A percentile compares a stretch with the other conserved stretches of the same genome.
These are phyloP conservation scores for Toxotes jaculatrix DNA, from an alignment of 2,113 vertebrate genomes.

Conservation along the genomic window DNA sequence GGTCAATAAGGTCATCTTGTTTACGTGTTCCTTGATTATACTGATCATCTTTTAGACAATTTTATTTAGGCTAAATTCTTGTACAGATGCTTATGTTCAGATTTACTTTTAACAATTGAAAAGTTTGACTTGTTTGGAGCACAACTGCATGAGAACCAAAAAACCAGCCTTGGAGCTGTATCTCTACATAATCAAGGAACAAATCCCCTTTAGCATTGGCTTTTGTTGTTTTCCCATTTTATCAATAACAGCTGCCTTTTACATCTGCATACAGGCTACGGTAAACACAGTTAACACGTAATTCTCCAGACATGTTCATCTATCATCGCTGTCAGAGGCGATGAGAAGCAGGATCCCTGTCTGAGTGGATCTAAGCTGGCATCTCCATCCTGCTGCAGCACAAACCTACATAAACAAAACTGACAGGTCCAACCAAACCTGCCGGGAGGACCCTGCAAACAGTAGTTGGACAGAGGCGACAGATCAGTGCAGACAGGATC, in stretches of 20 bases:
- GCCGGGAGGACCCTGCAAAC: conserved; percentile 33
- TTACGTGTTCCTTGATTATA: too few species aligned
- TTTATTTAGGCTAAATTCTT: background rate
- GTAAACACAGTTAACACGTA: too few species aligned
- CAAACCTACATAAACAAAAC: conserved; percentile 44
- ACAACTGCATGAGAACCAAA: too few species aligned
- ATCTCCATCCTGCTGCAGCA: conserved; percentile 45
- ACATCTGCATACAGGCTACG: background rate
- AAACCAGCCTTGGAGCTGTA: too few species aligned
- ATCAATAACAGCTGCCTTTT: too few species aligned
- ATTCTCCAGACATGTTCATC: background rate
- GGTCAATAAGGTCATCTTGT: too few species aligned
- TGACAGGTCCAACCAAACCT: conserved; percentile 24
- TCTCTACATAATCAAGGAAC: background rate
- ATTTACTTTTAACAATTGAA: too few species aligned
- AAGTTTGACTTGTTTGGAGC: too few species aligned
- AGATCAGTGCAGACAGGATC: conserved; percentile 10
- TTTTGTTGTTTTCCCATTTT: background rate
- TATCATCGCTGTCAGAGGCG: background rate
- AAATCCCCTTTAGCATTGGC: too few species aligned
- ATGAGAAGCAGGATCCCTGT: conserved; percentile 1
- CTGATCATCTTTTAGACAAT: too few species aligned
- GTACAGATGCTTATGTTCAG: background rate
- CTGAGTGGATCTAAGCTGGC: conserved; percentile 30
- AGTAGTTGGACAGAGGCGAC: conserved; percentile 1